Percentiles rank a stretch among this genome's conserved stretches.
phyloP scores from a whole-genome alignment of 2,888 invertebrate species.

The Athalia cordata region DNA sequence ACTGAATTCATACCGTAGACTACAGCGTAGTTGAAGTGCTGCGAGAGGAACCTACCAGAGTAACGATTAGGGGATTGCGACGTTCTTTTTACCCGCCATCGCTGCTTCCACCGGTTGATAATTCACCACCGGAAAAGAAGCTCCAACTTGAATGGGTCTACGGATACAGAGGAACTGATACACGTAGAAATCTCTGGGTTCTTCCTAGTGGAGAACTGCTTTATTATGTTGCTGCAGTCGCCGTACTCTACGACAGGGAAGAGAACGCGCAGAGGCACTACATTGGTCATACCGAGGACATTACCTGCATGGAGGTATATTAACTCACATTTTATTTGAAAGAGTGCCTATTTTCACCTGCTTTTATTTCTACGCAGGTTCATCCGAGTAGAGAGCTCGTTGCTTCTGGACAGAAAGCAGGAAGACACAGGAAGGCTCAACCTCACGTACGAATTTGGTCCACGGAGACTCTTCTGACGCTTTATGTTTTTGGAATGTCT shows the following conservation, averaged over 20 bases:
- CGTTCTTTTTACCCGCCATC: slow-evolving; percentile 92
- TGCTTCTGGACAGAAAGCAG: slow-evolving; percentile 92
- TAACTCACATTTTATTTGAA: slow-evolving; percentile 10
- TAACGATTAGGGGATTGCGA: slow-evolving; percentile 87
- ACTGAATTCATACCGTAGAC: slow-evolving; percentile 74
- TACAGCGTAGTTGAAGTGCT: slow-evolving; percentile 89
- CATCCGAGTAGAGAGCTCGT: slow-evolving; percentile 92
- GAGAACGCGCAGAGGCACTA: slow-evolving; percentile 94
- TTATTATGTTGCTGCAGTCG: slow-evolving; percentile 95
- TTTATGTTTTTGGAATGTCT: slow-evolving; percentile 93
- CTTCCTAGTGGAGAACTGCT: slow-evolving; percentile 94
- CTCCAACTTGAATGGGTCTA: slow-evolving; percentile 96
- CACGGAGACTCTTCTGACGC: slow-evolving; percentile 89
- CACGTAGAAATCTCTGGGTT: slow-evolving; percentile 92
- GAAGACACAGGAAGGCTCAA: slow-evolving; percentile 88
- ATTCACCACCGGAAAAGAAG: slow-evolving; percentile 91
- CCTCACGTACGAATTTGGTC: slow-evolving; percentile 96
- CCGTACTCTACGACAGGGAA: slow-evolving; percentile 89
- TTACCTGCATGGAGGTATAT: slow-evolving; percentile 85
- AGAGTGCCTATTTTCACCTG: background rate
- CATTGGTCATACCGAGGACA: slow-evolving; percentile 93
- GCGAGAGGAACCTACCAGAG: slow-evolving; percentile 89
- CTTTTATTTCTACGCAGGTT: slow-evolving; percentile 70
- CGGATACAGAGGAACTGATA: slow-evolving; percentile 95
- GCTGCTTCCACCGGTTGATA: slow-evolving; percentile 89